A percentile compares a stretch with the other conserved stretches of the same genome.
These are phyloP conservation scores for Hycleus phaleratus DNA, from an alignment of 1,140 invertebrate species.

Conservation along the genomic window DNA sequence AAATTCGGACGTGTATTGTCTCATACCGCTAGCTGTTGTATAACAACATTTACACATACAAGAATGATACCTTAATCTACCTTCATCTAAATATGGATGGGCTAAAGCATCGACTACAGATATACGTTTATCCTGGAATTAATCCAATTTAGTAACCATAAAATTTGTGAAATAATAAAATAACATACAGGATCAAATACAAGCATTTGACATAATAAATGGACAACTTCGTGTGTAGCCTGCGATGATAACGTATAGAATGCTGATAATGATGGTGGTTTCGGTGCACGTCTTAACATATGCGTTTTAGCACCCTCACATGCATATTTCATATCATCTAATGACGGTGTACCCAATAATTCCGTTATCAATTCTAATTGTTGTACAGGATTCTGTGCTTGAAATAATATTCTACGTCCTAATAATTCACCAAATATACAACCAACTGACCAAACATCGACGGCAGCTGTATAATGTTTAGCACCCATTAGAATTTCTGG, in stretches of 20 bases:
- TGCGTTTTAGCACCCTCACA: slow-evolving; percentile 93
- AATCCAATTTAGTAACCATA: neutral
- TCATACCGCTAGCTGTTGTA: slow-evolving; percentile 60
- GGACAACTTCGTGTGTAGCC: slow-evolving; percentile 94
- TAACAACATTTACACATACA: slow-evolving; percentile 99
- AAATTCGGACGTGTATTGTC: slow-evolving; percentile 88
- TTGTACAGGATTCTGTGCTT: slow-evolving; percentile 49
- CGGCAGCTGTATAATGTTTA: slow-evolving; percentile 91
- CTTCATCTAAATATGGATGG: slow-evolving; percentile 96
- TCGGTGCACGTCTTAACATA: slow-evolving; percentile 81
- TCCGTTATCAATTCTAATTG: slow-evolving; percentile 95
- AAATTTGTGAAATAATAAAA: too few species aligned
- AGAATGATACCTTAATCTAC: slow-evolving; percentile 94
- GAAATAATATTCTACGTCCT: slow-evolving; percentile 91
- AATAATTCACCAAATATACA: slow-evolving; percentile 98
- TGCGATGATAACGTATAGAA: slow-evolving; percentile 87
- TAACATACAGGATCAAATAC: slow-evolving; percentile 85
- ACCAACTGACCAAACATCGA: slow-evolving; percentile 99
- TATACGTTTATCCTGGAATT: slow-evolving; percentile 80
- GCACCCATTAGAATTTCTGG: slow-evolving; percentile 98
- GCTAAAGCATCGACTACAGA: slow-evolving; percentile 88
- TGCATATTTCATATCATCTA: slow-evolving; percentile 92
- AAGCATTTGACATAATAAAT: slow-evolving; percentile 96
- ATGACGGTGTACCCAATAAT: slow-evolving; percentile 89
- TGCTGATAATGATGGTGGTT: slow-evolving; percentile 80